phyloP scores from a whole-genome alignment of 2,113 vertebrate species.

The Plestiodon gilberti region DNA sequence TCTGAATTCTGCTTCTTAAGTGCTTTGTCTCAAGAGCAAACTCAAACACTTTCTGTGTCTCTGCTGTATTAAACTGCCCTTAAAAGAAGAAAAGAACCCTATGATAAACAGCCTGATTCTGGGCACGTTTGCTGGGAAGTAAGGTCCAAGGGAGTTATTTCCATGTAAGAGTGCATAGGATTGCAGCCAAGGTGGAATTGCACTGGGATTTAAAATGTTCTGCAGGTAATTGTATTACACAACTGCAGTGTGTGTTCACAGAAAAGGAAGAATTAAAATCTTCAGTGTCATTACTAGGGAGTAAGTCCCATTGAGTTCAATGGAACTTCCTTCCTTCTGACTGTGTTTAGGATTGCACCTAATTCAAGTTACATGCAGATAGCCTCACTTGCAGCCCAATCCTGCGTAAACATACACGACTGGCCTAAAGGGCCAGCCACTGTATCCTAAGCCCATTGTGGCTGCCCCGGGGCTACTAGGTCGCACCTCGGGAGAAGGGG shows the following conservation, averaged over 20 bases:
- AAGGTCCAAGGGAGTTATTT: neutral
- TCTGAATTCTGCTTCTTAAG: slow-evolving; percentile 8
- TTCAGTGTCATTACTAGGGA: too few relatives aligned
- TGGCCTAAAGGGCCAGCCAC: too few relatives aligned
- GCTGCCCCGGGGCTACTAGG: too few relatives aligned
- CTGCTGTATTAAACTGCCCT: slow-evolving; percentile 54
- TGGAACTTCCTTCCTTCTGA: too few relatives aligned
- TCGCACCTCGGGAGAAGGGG: too few relatives aligned
- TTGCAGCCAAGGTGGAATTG: neutral
- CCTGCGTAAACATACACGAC: too few relatives aligned
- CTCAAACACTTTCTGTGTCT: slow-evolving; percentile 56
- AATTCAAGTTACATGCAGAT: neutral
- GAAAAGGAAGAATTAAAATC: too few relatives aligned
- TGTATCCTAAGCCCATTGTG: too few relatives aligned
- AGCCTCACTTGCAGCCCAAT: too few relatives aligned
- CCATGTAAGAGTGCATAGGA: neutral
- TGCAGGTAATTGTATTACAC: too few relatives aligned
- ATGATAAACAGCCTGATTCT: neutral
- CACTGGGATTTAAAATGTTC: neutral
- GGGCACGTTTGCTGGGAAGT: neutral
- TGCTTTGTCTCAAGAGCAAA: slow-evolving; percentile 61
- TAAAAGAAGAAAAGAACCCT: slow-evolving; percentile 26
- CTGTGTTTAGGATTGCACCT: too few relatives aligned
- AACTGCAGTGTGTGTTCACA: neutral
- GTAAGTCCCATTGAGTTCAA: too few relatives aligned